Evolutionary conservation across 1,140 invertebrate genomes (phyloP).

Genomic region (Drosophila rufa): DNA sequence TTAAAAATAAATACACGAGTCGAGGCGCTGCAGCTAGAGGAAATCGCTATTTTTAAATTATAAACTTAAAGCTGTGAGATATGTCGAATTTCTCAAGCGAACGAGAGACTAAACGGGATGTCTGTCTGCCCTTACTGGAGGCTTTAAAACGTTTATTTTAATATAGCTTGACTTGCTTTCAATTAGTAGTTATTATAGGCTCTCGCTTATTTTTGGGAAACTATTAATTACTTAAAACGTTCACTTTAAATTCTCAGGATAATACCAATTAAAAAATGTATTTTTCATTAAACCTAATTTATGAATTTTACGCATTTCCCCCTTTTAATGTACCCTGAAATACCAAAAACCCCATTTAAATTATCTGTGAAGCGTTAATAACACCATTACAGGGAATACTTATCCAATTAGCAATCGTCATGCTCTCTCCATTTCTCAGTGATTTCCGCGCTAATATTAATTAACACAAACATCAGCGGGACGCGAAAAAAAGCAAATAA

Average conservation of each 20-base stretch:
- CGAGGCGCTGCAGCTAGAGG: slow-evolving; percentile 16
- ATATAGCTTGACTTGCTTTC: background rate
- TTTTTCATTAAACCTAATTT: too few relatives aligned
- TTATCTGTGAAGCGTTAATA: slow-evolving; percentile 1
- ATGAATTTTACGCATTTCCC: background rate
- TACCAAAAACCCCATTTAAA: background rate
- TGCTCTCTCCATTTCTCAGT: background rate
- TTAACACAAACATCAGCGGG: slow-evolving; percentile 23
- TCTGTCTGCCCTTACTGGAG: background rate
- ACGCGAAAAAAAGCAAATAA: slow-evolving; percentile 11
- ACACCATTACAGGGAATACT: slow-evolving; percentile 23
- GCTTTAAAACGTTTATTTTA: slow-evolving; percentile 8
- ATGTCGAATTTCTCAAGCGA: slow-evolving; percentile 4
- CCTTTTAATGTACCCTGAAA: background rate
- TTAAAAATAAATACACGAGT: slow-evolving; percentile 59
- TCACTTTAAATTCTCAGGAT: too few relatives aligned
- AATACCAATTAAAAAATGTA: too few relatives aligned
- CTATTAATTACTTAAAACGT: too few relatives aligned
- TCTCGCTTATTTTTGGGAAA: too few relatives aligned
- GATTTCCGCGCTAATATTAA: slow-evolving; percentile 17
- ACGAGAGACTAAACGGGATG: slow-evolving; percentile 1
- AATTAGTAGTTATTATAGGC: too few relatives aligned
- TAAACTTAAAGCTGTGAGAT: slow-evolving; percentile 8
- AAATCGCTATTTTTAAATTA: slow-evolving; percentile 43
- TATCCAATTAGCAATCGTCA: slow-evolving; percentile 30